A percentile compares a stretch with the other conserved stretches of the same genome.
These are phyloP conservation scores for Gobius niger DNA, from an alignment of 2,113 vertebrate species.

Conservation along the genomic window DNA sequence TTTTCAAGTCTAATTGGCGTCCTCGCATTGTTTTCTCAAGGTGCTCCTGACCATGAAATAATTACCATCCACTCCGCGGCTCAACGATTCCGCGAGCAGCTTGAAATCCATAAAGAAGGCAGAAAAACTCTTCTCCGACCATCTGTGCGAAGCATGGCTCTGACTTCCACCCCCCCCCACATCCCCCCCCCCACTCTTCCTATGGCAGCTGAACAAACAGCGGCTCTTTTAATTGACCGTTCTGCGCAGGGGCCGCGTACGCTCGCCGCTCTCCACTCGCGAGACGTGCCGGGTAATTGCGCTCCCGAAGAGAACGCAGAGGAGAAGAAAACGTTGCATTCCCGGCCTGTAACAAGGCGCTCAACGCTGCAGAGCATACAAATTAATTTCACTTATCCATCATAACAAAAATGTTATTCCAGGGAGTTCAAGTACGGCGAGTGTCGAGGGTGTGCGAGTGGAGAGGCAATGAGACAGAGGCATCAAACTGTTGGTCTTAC, in stretches of 20 bases:
- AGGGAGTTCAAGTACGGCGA: not conserved
- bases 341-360: no score
- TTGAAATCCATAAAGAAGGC: not conserved
- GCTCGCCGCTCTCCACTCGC: constrained; percentile 13
- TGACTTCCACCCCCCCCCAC: not conserved
- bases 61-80: not conserved
- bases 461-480: not conserved
- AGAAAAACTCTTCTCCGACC: not conserved
- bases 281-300: constrained; percentile 31
- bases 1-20: not conserved
- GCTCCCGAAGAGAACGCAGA: constrained; percentile 46
- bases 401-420: constrained; percentile 2
- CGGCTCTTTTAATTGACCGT: constrained; percentile 33
- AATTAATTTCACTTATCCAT: constrained; percentile 6
- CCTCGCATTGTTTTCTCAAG: not conserved
- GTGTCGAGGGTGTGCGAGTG: not conserved
- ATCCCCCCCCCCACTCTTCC: constrained; percentile 15
- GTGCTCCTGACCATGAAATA: constrained; percentile 30
- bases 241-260: constrained; percentile 17
- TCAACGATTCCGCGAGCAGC: not conserved
- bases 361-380: not conserved
- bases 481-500: no score
- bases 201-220: constrained; percentile 35
- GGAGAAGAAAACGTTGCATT: not conserved
- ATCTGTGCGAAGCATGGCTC: not conserved